These are phyloP conservation scores for Sturnus vulgaris DNA, from an alignment of 2,113 vertebrate genomes.

Conservation along the genomic window DNA sequence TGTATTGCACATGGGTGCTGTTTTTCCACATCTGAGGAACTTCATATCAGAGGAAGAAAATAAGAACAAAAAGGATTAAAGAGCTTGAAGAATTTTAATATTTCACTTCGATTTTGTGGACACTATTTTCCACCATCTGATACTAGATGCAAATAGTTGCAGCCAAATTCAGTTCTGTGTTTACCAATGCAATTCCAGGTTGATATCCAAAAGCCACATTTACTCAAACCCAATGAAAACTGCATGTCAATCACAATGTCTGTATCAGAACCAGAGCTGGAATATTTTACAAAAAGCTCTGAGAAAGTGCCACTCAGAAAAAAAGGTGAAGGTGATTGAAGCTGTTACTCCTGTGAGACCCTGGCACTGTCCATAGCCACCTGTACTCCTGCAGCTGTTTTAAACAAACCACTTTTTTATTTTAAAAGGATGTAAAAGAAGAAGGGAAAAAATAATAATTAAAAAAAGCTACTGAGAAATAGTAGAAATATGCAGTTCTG, in stretches of 20 bases:
- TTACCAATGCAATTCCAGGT: slow-evolving; percentile 38
- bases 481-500: neutral
- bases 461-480: neutral
- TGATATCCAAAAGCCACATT: neutral
- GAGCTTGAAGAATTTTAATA: slow-evolving; percentile 45
- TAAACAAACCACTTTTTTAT: neutral
- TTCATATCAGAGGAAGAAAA: neutral
- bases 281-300: neutral
- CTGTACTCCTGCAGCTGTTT: neutral
- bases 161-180: slow-evolving; percentile 41
- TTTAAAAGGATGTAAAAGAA: neutral
- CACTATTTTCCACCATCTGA: slow-evolving; percentile 2
- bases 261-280: neutral
- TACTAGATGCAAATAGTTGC: slow-evolving; percentile 26
- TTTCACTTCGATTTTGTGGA: slow-evolving; percentile 14
- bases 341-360: neutral
- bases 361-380: rapidly evolving
- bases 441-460: neutral
- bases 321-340: neutral
- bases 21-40: neutral
- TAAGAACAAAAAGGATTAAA: slow-evolving; percentile 55
- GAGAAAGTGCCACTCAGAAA: neutral
- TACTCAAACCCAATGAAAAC: slow-evolving; percentile 18
- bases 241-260: slow-evolving; percentile 10
- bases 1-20: neutral